Conservation (phyloP, 2,113 vertebrate species). For the Phrynosoma platyrhinos region DNA sequence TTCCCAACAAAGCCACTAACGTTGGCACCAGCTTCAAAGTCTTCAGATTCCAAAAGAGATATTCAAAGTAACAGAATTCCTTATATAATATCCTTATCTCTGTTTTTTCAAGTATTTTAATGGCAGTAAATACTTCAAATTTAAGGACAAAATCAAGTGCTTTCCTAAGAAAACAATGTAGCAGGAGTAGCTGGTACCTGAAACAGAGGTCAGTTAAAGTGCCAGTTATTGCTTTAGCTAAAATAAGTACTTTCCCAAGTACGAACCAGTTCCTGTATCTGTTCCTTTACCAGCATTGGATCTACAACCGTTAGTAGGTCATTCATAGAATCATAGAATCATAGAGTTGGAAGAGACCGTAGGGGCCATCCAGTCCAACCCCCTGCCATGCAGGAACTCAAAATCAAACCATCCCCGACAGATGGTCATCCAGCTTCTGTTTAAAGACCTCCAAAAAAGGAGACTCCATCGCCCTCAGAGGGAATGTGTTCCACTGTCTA, state of each 20-base stretch:
- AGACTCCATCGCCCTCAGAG: no score
- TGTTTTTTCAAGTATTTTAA: neutral
- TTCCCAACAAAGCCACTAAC: neutral
- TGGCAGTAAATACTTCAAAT: slow-evolving; percentile 4
- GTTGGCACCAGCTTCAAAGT: neutral
- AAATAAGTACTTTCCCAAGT: slow-evolving; percentile 1
- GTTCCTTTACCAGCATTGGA: neutral
- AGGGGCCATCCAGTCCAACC: no score
- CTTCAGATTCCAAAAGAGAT: slow-evolving; percentile 21
- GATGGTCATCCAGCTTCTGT: no score
- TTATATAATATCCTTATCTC: neutral
- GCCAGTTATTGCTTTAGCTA: slow-evolving; percentile 1
- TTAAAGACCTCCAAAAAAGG: no score
- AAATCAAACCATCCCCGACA: no score
- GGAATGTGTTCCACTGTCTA: no score
- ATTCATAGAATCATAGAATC: neutral
- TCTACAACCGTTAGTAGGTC: neutral
- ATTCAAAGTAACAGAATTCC: neutral
- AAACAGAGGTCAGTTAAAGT: no score
- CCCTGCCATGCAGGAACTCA: no score
- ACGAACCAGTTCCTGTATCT: neutral
- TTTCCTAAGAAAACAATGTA: slow-evolving; percentile 9
- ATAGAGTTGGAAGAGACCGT: no score
- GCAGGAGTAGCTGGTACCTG: neutral
- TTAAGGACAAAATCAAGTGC: neutral